These are phyloP conservation scores for Bombyx huttoni DNA, from an alignment of 2,888 invertebrate species.

Conservation along the genomic window DNA sequence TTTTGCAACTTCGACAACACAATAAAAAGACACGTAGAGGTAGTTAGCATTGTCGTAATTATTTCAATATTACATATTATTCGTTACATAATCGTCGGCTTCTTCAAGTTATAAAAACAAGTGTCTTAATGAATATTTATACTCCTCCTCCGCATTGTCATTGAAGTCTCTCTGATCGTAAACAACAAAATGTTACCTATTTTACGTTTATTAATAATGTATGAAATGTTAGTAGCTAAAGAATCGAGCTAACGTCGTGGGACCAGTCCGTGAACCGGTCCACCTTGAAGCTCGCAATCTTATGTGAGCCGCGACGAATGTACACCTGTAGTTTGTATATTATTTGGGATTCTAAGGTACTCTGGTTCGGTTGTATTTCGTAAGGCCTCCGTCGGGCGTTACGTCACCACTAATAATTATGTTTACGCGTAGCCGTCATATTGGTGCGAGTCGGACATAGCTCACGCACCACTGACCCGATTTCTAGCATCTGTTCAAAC, in stretches of 20 bases:
- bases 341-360: conserved; percentile 36
- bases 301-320: conserved; percentile 29
- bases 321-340: conserved; percentile 38
- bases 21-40: not conserved
- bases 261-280: conserved; percentile 42
- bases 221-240: conserved; percentile 12
- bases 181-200: not conserved
- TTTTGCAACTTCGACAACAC: too few relatives aligned
- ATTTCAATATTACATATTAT: not conserved
- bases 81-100: not conserved
- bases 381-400: conserved; percentile 42
- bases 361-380: conserved; percentile 34
- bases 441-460: conserved; percentile 46
- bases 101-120: not conserved
- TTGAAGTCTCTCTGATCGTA: not conserved
- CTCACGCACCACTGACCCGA: conserved; percentile 55
- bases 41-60: not conserved
- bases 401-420: conserved; percentile 44
- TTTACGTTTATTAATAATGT: not conserved
- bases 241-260: conserved; percentile 28
- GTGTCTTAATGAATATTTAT: not conserved
- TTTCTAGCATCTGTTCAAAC: conserved; percentile 52
- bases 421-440: conserved; percentile 45
- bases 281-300: conserved; percentile 48
- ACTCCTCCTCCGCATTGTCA: not conserved